phyloP scores from a whole-genome alignment of 1,140 invertebrate species.

The Drosophila persimilis region DNA sequence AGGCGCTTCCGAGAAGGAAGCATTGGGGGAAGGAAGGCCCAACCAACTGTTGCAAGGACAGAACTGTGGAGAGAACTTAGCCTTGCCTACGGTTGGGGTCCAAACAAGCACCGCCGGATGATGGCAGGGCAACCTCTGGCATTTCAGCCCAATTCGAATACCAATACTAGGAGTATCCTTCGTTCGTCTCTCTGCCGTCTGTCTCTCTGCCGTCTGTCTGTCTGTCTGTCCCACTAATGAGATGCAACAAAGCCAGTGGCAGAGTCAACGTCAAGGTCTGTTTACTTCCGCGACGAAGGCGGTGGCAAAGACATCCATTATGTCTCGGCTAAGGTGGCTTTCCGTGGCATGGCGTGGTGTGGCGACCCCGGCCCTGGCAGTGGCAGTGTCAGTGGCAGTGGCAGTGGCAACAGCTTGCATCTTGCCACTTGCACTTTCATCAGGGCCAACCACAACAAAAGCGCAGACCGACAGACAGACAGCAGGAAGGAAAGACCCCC shows the following conservation, averaged over 20 bases:
- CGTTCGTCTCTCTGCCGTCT: neutral
- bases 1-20: neutral
- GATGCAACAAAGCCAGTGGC: constrained; percentile 55
- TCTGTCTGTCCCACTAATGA: constrained; percentile 57
- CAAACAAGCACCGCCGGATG: constrained; percentile 33
- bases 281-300: constrained; percentile 72
- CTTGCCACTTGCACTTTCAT: constrained; percentile 51
- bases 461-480: constrained; percentile 18
- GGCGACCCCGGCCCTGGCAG: constrained; percentile 13
- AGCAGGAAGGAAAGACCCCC: neutral
- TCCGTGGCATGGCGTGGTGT: neutral
- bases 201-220: constrained; percentile 11
- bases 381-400: constrained; percentile 33
- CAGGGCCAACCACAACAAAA: constrained; percentile 40
- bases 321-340: constrained; percentile 41
- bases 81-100: constrained; percentile 52
- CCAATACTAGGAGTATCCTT: constrained; percentile 36
- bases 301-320: constrained; percentile 53
- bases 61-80: neutral
- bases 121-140: constrained; percentile 37
- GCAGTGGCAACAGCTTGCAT: constrained; percentile 57
- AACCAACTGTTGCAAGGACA: constrained; percentile 34
- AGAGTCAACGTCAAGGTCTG: constrained; percentile 67
- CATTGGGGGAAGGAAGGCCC: constrained; percentile 16
- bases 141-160: constrained; percentile 47